Evolutionary conservation across 2,888 invertebrate genomes (phyloP), one percentile per base, ranked within the genome.

Genomic region (Eumacrocentrus americanus): DNA sequence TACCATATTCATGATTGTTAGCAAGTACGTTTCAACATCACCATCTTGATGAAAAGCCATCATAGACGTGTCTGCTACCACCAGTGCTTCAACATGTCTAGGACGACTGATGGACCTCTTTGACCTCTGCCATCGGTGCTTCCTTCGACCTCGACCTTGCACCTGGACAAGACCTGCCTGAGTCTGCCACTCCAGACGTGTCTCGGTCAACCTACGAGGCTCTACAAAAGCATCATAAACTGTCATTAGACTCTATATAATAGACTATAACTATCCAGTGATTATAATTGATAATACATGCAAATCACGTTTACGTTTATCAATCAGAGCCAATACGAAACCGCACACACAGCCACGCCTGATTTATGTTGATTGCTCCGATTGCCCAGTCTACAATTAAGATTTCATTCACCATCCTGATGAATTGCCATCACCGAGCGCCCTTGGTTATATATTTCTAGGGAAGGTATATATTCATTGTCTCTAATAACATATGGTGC

Each of bases 1-100:
- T 61, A 85, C 95, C 92, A 95, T 94, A 79, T 95, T 95, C 93
- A 95, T 94, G 67, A 95, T 91, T 53, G 94, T 94, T 54, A 95
- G 84, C 23, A 95, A 86, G 81, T 95, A 95, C 5, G 89, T 91
- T 78, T 92, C 90, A 67, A 94, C 86, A 75, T 91, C 91, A 71
- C 90, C 88, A 72, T 90, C 87, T 70, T 87, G 84, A 82, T 95
- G 94, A 79, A 93, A 94, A 54, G 91, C 88, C 68, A 91, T 88
- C 94, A 95, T 94, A 67, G 90, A 89, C 57, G 88, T 86, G 83
- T 95, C 95, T 35, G 94, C 94, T 53, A 95, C 95, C 54, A 95
- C 86, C 57, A 95, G 83, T 0, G 92, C 90, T 82, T 95, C 95
- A 37, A 95, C 94, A 81, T 89, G 91, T 56, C 89, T 86, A 22